Base-by-base conservation (phyloP, 92 coral and sea anemone genomes). In the Scolanthus callimorphus region DNA sequence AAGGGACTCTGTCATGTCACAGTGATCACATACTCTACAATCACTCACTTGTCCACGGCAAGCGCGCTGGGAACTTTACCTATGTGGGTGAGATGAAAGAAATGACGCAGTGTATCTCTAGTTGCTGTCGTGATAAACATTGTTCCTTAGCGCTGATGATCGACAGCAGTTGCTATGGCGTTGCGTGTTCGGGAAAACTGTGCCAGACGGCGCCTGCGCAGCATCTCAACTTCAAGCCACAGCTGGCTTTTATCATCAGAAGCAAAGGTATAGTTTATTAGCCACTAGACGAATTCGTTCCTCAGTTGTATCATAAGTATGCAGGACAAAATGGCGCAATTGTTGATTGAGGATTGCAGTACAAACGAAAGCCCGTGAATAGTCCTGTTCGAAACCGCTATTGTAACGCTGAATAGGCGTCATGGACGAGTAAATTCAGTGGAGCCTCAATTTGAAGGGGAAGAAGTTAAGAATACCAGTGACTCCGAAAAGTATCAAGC, bases 151-250 rank as follows among this genome's bases (percentile, higher is more conserved):
- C 91, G 20, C 52, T 85, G 37, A 54, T 79, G 67, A 57, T 85
- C 2, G 73, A 65, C 29, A 63, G 29, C 25, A 79, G 70, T 27
- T 85, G 91, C 50, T 85, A 74, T 45, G 59, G 79, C 13, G 82
- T 85, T 34, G 71, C 70, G 29, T 85, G 91, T 34, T 27, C 31
- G 8, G 86, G 79, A 27, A 79, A 41, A 68, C 70, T 73, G 30
- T 85, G 91, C 56, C 81, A 62, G 28, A 79, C 85, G n/a, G 80
- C 78, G 20, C 91, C 86, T 0, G 82, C 74, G 29, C 60, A 49
- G 59, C 82, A 70, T 29, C 48, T 60, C 23, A 39, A 55, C 41
- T 65, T 63, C 54, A 60, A 60, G 53, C 74, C 85, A 30, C 75
- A 57, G 39, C 58, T 85, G 65, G 86, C 76, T 23, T 71, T 66